A percentile compares a stretch with the other conserved stretches of the same genome.
Evolutionary conservation across 2,888 invertebrate species (phyloP).

Genomic region (Tortricodes alternella): DNA sequence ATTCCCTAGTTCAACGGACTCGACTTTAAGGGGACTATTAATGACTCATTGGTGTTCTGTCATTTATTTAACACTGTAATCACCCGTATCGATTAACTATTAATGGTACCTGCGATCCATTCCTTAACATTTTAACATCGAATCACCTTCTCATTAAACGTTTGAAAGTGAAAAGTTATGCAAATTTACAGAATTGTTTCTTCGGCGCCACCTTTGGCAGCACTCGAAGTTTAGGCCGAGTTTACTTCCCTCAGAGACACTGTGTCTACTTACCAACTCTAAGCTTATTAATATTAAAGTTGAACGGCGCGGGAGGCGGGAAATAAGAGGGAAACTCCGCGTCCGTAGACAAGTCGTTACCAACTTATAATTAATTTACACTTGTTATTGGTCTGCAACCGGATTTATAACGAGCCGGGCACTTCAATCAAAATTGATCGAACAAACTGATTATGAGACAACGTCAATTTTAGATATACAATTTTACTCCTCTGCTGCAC

Average conservation of each 20-base stretch:
- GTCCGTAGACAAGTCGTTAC: slow-evolving; percentile 39
- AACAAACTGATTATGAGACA: slow-evolving; percentile 40
- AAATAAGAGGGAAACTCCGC: slow-evolving; percentile 43
- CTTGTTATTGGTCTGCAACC: slow-evolving; percentile 44
- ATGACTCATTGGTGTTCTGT: too few relatives aligned
- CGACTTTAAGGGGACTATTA: too few relatives aligned
- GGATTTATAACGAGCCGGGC: slow-evolving; percentile 37
- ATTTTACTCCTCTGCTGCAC: background rate
- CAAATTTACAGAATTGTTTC: slow-evolving; percentile 9
- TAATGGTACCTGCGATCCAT: too few relatives aligned
- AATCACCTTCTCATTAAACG: slow-evolving; percentile 1
- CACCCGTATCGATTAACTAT: too few relatives aligned
- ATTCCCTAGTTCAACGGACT: too few relatives aligned
- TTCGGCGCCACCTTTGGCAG: background rate
- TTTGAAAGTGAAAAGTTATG: slow-evolving; percentile 6
- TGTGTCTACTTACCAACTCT: slow-evolving; percentile 39
- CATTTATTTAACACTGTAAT: too few relatives aligned
- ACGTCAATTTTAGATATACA: slow-evolving; percentile 43
- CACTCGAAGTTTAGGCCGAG: slow-evolving; percentile 10
- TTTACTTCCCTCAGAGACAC: slow-evolving; percentile 23
- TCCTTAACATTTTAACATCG: too few relatives aligned
- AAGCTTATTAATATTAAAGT: slow-evolving; percentile 54
- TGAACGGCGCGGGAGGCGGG: slow-evolving; percentile 37
- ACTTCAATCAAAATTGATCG: slow-evolving; percentile 41
- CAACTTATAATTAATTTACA: slow-evolving; percentile 56